Evolutionary conservation across 2,797 vertebrate species (phyloP).

Genomic region (Chiloscyllium punctatum): DNA sequence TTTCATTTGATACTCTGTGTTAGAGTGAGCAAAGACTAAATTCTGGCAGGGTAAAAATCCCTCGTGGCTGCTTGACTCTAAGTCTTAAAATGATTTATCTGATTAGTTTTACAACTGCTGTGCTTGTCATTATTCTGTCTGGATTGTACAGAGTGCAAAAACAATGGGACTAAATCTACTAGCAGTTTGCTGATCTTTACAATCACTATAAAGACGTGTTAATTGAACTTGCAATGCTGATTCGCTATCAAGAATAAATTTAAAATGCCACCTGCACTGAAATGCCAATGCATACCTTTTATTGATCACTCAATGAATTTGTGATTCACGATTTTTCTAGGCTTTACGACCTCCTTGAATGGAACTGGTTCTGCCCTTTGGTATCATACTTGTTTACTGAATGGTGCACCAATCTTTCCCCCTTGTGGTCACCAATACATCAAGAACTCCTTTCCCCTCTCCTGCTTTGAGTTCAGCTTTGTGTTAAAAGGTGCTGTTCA

Average conservation of each 20-base stretch:
- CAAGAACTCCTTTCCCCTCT: not conserved
- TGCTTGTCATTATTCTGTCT: not conserved
- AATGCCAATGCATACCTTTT: not conserved
- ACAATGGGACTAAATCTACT: not conserved
- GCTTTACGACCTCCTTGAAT: not conserved
- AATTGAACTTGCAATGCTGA: not conserved
- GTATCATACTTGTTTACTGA: not conserved
- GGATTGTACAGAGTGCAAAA: not conserved
- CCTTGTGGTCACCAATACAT: not conserved
- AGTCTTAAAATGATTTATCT: not conserved
- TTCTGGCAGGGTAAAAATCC: not conserved
- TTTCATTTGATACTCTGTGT: not conserved
- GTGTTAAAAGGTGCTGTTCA: not conserved
- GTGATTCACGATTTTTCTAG: not conserved
- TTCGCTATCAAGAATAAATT: not conserved
- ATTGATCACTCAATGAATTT: not conserved
- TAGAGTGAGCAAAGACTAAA: not conserved
- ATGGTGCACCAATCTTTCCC: no score
- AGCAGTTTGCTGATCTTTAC: not conserved
- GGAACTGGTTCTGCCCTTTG: not conserved
- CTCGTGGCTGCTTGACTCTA: not conserved
- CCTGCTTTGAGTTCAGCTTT: not conserved
- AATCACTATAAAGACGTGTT: not conserved
- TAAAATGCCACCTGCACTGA: not conserved
- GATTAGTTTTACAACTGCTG: not conserved